These are phyloP conservation scores for Ceraclea dissimilis DNA, from an alignment of 2,888 invertebrate genomes.

Conservation along the genomic window DNA sequence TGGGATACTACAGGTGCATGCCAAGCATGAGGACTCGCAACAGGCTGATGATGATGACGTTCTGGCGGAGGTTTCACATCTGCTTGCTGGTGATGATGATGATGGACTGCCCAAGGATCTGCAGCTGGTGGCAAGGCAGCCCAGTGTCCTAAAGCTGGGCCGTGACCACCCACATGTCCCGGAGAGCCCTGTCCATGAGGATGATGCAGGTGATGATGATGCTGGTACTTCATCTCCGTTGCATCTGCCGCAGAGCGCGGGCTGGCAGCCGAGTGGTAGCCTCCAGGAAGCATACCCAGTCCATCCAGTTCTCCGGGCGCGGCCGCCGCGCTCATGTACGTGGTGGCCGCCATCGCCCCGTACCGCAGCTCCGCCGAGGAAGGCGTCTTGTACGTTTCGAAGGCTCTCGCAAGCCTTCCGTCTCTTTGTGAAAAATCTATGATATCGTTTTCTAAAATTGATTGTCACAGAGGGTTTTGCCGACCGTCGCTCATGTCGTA, in stretches of 20 bases:
- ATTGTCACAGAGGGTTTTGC: conserved; percentile 23
- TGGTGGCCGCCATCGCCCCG: conserved; percentile 91
- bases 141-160: conserved; percentile 67
- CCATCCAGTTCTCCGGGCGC: conserved; percentile 72
- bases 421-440: conserved; percentile 29
- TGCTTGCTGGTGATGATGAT: conserved; percentile 62
- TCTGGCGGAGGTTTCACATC: conserved; percentile 77
- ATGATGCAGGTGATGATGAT: conserved; percentile 76
- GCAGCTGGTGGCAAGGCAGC: conserved; percentile 68
- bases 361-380: conserved; percentile 54
- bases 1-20: conserved; percentile 84
- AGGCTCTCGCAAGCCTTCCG: conserved; percentile 34
- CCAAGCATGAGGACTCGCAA: conserved; percentile 74
- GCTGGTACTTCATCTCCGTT: conserved; percentile 92
- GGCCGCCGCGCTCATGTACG: conserved; percentile 84
- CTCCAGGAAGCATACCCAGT: conserved; percentile 69
- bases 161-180: conserved; percentile 49
- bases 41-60: conserved; percentile 47
- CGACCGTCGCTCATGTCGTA: conserved; percentile 25
- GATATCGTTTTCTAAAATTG: conserved; percentile 27
- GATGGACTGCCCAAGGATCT: conserved; percentile 77
- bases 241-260: conserved; percentile 80
- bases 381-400: conserved; percentile 56
- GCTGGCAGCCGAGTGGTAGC: conserved; percentile 74
- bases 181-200: conserved; percentile 40